These are phyloP conservation scores for Tryphoninae sp. DNA, from an alignment of 2,888 invertebrate species.

Conservation along the genomic window DNA sequence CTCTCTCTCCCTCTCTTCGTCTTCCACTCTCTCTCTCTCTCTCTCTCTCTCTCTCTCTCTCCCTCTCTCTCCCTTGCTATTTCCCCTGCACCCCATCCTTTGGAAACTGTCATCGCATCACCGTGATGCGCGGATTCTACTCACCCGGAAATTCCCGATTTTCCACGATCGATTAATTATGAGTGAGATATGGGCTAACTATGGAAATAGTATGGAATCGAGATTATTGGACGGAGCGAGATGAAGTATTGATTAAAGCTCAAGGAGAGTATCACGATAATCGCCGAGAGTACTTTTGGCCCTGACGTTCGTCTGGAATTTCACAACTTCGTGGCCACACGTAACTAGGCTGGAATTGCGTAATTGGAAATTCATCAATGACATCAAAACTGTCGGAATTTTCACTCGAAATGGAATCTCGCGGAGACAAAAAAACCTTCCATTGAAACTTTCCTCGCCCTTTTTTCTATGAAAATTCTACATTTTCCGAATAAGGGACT, in stretches of 20 bases:
- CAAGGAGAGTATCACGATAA: conserved; percentile 20
- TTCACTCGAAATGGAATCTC: no score
- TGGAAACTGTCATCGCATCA: conserved; percentile 61
- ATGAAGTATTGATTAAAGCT: conserved; percentile 7
- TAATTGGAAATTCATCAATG: no score
- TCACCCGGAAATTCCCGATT: conserved; percentile 55
- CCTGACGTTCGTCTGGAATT: conserved; percentile 52
- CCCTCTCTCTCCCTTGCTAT: not conserved
- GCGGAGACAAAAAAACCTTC: no score
- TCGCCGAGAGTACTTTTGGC: conserved; percentile 7
- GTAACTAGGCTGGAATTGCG: not conserved
- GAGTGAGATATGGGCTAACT: conserved; percentile 25
- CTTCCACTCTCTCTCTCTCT: conserved; percentile 14
- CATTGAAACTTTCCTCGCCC: no score
- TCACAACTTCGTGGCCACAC: conserved; percentile 22
- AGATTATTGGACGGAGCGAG: not conserved
- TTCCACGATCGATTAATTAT: conserved; percentile 61
- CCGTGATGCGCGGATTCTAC: conserved; percentile 36
- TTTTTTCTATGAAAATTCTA: no score
- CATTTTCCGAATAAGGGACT: no score
- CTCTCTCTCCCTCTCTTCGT: conserved; percentile 24
- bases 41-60: conserved; percentile 4
- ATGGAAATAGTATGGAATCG: not conserved
- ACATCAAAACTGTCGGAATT: no score
- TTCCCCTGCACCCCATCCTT: not conserved